Evolutionary conservation across 2,888 invertebrate species (phyloP).

Genomic region (Limnephilus auricula): DNA sequence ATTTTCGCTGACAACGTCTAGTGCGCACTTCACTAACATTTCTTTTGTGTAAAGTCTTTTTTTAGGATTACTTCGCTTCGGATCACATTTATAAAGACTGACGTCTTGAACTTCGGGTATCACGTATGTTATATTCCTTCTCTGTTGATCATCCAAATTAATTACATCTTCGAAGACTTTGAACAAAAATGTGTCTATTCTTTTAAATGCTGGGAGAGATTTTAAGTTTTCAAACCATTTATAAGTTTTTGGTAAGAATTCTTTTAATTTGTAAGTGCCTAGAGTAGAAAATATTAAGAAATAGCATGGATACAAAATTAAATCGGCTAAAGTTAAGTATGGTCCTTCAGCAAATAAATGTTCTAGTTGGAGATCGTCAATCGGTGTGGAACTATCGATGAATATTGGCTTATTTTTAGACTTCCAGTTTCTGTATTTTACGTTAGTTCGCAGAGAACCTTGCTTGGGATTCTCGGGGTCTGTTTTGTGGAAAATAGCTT

Average conservation of each 20-base stretch:
- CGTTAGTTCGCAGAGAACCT: constrained; percentile 69
- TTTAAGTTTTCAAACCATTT: constrained; percentile 69
- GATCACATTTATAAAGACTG: constrained; percentile 88
- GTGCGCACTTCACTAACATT: constrained; percentile 82
- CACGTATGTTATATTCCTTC: constrained; percentile 66
- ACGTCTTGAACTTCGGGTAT: constrained; percentile 78
- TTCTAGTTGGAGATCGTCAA: constrained; percentile 76
- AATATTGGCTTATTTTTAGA: constrained; percentile 72
- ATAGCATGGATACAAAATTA: constrained; percentile 86
- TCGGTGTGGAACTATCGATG: constrained; percentile 74
- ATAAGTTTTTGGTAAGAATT: constrained; percentile 69
- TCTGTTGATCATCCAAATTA: constrained; percentile 55
- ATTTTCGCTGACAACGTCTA: constrained; percentile 73
- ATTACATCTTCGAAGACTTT: constrained; percentile 11
- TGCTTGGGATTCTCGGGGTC: constrained; percentile 54
- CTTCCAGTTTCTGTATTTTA: constrained; percentile 76
- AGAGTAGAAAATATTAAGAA: constrained; percentile 78
- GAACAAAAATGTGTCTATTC: constrained; percentile 63
- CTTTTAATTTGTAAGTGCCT: constrained; percentile 70
- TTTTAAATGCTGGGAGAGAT: constrained; percentile 67
- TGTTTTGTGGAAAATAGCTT: background rate
- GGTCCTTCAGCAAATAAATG: constrained; percentile 92
- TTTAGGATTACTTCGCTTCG: constrained; percentile 85
- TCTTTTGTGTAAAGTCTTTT: constrained; percentile 87
- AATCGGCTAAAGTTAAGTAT: constrained; percentile 88